phyloP scores from a whole-genome alignment of 2,888 invertebrate species.

The Listrodromus nycthemerus region DNA sequence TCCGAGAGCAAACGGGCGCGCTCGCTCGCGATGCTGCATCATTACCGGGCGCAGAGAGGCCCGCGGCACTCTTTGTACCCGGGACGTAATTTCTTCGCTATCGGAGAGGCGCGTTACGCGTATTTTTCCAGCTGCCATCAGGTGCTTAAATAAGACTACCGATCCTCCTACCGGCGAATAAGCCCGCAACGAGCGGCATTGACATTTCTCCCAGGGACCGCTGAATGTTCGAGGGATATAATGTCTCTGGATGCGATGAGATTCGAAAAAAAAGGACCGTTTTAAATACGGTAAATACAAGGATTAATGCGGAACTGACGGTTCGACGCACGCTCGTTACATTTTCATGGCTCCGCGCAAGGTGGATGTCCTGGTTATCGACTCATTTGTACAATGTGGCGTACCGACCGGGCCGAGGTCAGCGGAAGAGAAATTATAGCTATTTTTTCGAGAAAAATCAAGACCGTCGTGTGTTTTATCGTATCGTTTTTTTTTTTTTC shows the following conservation, averaged over 20 bases:
- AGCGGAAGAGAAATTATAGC: not conserved
- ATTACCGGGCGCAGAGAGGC: conserved; percentile 77
- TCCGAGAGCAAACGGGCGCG: conserved; percentile 47
- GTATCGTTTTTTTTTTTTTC: too few species aligned
- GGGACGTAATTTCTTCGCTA: conserved; percentile 79
- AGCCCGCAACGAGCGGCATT: conserved; percentile 37
- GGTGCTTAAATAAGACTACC: conserved; percentile 47
- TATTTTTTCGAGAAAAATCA: too few species aligned
- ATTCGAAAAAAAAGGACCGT: not conserved
- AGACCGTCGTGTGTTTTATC: too few species aligned
- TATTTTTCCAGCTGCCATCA: conserved; percentile 45
- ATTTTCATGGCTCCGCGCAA: conserved; percentile 1
- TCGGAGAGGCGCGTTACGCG: conserved; percentile 70
- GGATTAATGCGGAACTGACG: conserved; percentile 20
- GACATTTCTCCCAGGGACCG: conserved; percentile 47
- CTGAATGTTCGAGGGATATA: conserved; percentile 28
- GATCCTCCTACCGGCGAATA: conserved; percentile 34
- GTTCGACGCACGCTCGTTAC: not conserved
- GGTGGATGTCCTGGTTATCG: conserved; percentile 4
- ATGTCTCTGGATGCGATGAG: conserved; percentile 10
- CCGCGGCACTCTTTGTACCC: conserved; percentile 79
- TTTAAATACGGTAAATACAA: not conserved
- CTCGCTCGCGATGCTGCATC: conserved; percentile 74
- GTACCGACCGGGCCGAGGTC: not conserved
- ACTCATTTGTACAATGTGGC: not conserved